phyloP scores from a whole-genome alignment of 2,888 invertebrate species.

The Cataglyphis altisquamis region DNA sequence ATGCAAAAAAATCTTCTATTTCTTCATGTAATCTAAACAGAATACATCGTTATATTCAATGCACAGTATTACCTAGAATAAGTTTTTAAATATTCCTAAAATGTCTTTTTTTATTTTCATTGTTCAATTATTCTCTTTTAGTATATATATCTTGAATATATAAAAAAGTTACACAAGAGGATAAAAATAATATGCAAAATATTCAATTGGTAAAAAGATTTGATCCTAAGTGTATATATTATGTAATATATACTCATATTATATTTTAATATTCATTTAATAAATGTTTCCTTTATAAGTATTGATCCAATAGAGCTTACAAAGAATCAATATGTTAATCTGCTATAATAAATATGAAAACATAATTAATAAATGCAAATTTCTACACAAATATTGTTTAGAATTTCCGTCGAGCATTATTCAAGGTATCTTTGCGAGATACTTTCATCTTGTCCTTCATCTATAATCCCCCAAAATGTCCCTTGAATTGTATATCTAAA shows the following conservation, averaged over 20 bases:
- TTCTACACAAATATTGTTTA: not conserved
- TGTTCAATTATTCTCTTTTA: not conserved
- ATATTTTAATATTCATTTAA: not conserved
- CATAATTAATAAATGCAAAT: not conserved
- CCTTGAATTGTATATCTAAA: not conserved
- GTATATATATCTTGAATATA: not conserved
- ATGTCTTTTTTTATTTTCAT: not conserved
- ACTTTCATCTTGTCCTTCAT: not conserved
- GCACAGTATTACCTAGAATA: not conserved
- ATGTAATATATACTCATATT: not conserved
- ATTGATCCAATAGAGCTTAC: not conserved
- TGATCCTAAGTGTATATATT: not conserved
- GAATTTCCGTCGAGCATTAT: not conserved
- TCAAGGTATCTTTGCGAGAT: not conserved
- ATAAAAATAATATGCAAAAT: not conserved
- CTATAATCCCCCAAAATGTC: not conserved
- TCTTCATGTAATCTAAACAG: slow-evolving; percentile 94
- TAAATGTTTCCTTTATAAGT: not conserved
- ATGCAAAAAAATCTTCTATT: slow-evolving; percentile 98
- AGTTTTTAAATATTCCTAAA: not conserved
- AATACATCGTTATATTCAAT: slow-evolving; percentile 28
- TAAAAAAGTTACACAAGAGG: not conserved
- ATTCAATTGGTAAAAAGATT: not conserved
- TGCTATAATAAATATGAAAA: not conserved
- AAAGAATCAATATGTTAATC: not conserved